Evolutionary conservation across 1,140 invertebrate species (phyloP), one percentile per base, ranked within the genome.

Genomic region (Matsumurasca onukii): DNA sequence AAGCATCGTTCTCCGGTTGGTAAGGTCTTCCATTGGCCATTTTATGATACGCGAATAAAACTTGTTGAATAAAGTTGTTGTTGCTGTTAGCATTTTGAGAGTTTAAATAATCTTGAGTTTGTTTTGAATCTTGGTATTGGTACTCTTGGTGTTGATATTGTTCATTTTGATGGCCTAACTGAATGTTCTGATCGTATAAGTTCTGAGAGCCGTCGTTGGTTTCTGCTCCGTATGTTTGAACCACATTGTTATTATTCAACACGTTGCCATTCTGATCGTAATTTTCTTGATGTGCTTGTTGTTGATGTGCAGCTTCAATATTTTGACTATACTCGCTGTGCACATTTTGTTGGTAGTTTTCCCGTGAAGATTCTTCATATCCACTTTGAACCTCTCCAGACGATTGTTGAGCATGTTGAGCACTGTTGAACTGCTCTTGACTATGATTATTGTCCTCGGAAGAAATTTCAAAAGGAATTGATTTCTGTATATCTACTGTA

Each of bases 401-500:
- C n/a, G n/a, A n/a, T n/a, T n/a, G n/a, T n/a, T n/a, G n/a, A n/a
- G n/a, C n/a, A n/a, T n/a, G n/a, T n/a, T n/a, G n/a, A n/a, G n/a
- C n/a, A n/a, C n/a, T n/a, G n/a, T 39, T 39, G 17, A 9, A 39
- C 34, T 39, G 34, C 17, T 39, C 34, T 39, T 39, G 34, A 39
- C 34, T 39, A 17, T 39, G 3, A 1, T 20, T 30, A 17, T 65
- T 65, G 34, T 49, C 57, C 22, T 59, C 30, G 20, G 34, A 29
- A 51, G 22, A 66, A 17, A 73, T 70, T 61, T 73, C 72, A 39
- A 68, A 71, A 9, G 72, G 72, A 31, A 73, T 73, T 9, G 72
- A 73, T 34, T 73, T 73, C 31, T 73, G 72, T 25, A 73, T 68
- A 64, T 73, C 72, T 2, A 73, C 71, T 20, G 52, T 63, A 15